Evolutionary conservation across 2,113 vertebrate genomes (phyloP), one percentile per base, ranked within the genome.

Genomic region (Thamnophis sirtalis): DNA sequence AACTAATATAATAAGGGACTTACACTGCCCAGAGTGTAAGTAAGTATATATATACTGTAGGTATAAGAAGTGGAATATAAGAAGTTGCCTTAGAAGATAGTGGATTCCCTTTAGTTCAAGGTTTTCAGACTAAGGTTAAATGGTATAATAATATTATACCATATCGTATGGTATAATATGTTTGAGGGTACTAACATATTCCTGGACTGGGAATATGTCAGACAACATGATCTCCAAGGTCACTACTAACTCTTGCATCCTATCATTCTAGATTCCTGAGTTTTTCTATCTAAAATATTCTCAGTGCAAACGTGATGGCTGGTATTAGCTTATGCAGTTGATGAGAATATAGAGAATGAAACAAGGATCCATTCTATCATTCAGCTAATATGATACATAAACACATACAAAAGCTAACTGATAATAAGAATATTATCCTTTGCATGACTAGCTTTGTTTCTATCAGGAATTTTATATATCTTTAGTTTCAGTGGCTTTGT

Each of bases 401-500:
- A 73, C 22, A 43, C 5, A 38, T 7, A 80, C 7, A 80, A 80
- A 56, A 86, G 90, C 28, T 54, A 24, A 0, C 48, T 90, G 50
- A 26, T 89, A 56, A 51, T 13, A 19, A 9, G 92, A 1, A 49
- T 53, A 88, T 58, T 63, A 84, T 51, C n/a, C 63, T 38, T 85
- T 28, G 9, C 38, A 33, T 56, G 4, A 43, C 43, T 50, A 90
- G 21, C 38, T 24, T 10, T 8, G 50, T 80, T 73, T 90, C 50
- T 93, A 92, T 48, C 51, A 89, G 49, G 92, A 94, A 94, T 91
- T 21, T 84, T 38, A 94, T 93, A 90, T 63, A 0, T 58, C 48
- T 93, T 50, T 50, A 24, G 38, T 19, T 88, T 53, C 26, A 80
- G 48, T 90, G 53, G n/a, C 43, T 33, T 1, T 0, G 80, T 9